Evolutionary conservation across 64 coral and sea anemone genomes (phyloP), one percentile per base, ranked within the genome.

Genomic region (Pocillopora verrucosa): DNA sequence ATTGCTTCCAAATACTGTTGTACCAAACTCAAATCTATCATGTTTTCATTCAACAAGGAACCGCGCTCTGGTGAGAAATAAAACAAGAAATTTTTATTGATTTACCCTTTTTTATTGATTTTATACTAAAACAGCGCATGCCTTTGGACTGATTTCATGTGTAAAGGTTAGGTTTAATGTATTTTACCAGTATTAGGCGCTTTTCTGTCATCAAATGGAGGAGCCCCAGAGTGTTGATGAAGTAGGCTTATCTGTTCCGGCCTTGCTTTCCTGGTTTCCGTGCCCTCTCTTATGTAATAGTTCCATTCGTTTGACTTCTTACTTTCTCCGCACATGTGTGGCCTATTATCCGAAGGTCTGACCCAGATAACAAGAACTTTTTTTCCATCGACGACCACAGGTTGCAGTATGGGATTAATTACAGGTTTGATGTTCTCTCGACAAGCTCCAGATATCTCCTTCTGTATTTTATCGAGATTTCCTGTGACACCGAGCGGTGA

Each of bases 351-450:
- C 75, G 85, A 88, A 17, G 91, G 75, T 38, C 51, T 88, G 57
- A 74, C 86, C 77, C 86, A 93, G 34, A 93, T 93, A 58, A 83
- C 88, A 19, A 94, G 87, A 19, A 94, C 41, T 41, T 94, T 56
- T 14, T 81, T 91, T 65, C 13, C 58, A 12, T 59, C 13, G 19
- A 83, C 30, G 26, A 94, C 76, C 24, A 82, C 80, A 38, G 93
- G 75, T 10, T 80, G 83, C 13, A 90, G 19, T 56, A 73, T 59
- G 3, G 89, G 88, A 25, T 41, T 60, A 30, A 61, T 75, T n/a
- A 41, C 78, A 11, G 88, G 83, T 26, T 88, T 91, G 0, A 89
- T 90, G n/a, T 83, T 26, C 15, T 56, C 64, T 41, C 88, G 82
- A 58, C 94, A 95, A 12, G 89, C 62, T 0, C 57, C 74, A 1